Conservation (phyloP, 2,797 vertebrate genomes). For the Arvicola amphibius region DNA sequence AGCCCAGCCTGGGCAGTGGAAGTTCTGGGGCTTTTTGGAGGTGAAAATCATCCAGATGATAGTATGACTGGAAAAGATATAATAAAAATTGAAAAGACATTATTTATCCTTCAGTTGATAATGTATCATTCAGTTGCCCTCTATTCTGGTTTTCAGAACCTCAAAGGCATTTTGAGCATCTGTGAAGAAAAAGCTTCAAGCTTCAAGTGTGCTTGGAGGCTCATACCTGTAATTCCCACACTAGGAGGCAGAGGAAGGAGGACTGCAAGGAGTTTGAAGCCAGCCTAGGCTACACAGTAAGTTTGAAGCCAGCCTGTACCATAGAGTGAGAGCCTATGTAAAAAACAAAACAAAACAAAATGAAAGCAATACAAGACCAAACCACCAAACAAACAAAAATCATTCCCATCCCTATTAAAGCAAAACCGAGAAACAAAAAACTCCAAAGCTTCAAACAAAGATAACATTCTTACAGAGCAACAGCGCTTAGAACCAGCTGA, state of each 20-base stretch:
- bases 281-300: neutral
- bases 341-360: neutral
- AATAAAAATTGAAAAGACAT: neutral
- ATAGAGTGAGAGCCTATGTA: neutral
- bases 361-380: neutral
- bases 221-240: neutral
- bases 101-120: neutral
- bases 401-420: neutral
- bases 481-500: neutral
- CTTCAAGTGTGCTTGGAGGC: neutral
- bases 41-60: neutral
- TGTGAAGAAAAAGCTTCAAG: conserved; percentile 41
- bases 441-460: neutral
- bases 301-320: neutral
- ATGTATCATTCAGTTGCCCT: neutral
- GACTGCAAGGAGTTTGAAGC: neutral
- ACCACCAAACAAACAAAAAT: neutral
- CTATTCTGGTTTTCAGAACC: conserved; percentile 4
- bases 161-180: neutral
- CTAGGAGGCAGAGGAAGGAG: neutral
- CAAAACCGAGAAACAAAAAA: neutral
- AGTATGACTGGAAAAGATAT: neutral
- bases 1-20: neutral
- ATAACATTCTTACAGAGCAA: neutral
- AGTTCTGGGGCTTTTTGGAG: neutral